Conservation (phyloP, 2,113 vertebrate species). For the Odocoileus hemionus region DNA sequence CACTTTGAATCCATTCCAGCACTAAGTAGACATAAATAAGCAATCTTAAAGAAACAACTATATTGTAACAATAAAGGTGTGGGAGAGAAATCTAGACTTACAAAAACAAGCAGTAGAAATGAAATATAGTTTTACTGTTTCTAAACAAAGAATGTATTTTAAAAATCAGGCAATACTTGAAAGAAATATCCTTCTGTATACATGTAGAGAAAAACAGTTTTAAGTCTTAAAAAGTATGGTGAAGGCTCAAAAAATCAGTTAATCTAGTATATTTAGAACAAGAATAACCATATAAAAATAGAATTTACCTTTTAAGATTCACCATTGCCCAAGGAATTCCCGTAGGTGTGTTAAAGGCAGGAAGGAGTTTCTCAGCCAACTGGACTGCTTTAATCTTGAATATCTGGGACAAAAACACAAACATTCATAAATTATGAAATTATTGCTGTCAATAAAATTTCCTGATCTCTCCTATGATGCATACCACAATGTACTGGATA, state of each 20-base stretch:
- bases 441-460: background rate
- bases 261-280: constrained; percentile 4
- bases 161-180: background rate
- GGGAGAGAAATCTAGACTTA: background rate
- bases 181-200: background rate
- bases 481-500: background rate
- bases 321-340: constrained; percentile 99
- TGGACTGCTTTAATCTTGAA: constrained; percentile 99
- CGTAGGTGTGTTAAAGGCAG: constrained; percentile 98
- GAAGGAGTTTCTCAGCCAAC: constrained; percentile 95
- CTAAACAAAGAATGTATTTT: background rate
- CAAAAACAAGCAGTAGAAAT: background rate
- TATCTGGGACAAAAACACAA: constrained; percentile 82
- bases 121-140: background rate
- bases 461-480: background rate
- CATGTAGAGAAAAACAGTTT: background rate
- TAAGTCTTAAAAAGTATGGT: background rate
- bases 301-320: constrained; percentile 95
- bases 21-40: background rate
- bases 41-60: background rate
- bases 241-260: background rate
- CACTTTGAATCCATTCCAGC: background rate
- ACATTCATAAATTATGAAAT: constrained; percentile 10
- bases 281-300: constrained; percentile 50
- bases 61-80: background rate